Evolutionary conservation across 2,888 invertebrate species (phyloP), one percentile per base, ranked within the genome.

Genomic region (Syrphus vitripennis): DNA sequence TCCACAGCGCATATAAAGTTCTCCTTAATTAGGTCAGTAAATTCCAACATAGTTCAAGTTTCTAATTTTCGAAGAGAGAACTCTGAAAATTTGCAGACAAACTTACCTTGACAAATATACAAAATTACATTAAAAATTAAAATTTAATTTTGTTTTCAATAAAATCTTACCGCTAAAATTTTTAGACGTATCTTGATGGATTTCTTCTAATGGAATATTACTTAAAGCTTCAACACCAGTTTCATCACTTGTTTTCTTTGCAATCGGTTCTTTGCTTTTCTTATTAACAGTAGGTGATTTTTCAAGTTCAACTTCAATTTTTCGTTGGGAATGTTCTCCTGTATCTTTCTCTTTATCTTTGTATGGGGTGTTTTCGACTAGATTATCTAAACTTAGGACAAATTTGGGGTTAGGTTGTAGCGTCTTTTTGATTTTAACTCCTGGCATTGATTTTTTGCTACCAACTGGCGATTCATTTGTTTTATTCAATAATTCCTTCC

Each of bases 401-500:
- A 12, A 14, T 0, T n/a, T 21, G 12, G 21, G 37, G 7, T 3
- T 1, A 14, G 24, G 3, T 14, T 6, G 31, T 12, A 5, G 10
- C 14, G 45, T 19, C 7, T 16, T 26, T 10, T 19, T 34, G 4
- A 70, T 4, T 40, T 7, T 69, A 2, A 59, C 19, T 26, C 40
- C 45, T 3, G 50, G 40, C 12, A 57, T 16, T 24, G 0, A 2
- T n/a, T 9, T 42, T 5, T 21, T 59, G n/a, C 4, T 34, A 4
- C 5, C 12, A 10, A n/a, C 10, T 6, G 29, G n/a, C 4, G 57
- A 40, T 4, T 61, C 31, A 1, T 4, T 16, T 14, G 29, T 34
- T 67, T 83, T 83, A n/a, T 57, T 59, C 2, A 59, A 55, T 6
- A 84, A 37, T 3, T 61, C 55, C 16, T 69, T 67, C 84, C 84